Base-by-base conservation (phyloP, 2,797 vertebrate genomes). In the Pangasius mekongensis region DNA sequence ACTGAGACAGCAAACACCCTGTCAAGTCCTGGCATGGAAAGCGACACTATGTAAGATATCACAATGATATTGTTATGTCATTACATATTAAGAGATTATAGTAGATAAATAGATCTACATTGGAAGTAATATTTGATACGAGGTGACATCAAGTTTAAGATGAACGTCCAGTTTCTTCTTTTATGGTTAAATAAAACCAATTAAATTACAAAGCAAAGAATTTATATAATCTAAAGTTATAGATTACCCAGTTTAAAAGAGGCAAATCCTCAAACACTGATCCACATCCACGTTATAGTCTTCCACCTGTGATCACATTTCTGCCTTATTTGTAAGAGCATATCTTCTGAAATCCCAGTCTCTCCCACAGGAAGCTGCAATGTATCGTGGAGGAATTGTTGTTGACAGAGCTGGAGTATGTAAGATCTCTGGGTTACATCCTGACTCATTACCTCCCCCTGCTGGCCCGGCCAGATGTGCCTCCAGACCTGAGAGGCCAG, bases 301-400 rank as follows among this genome's bases (percentile, higher is more conserved):
- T 13, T 60, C 36, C 22, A 39, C 10, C 36, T 82, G 56, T 27
- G 11, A 9, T 39, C 56, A 62, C 13, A 62, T 62, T 82, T 62
- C 24, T 43, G 6, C 33, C 33, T 62, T n/a, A 82, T 43, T 62
- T 82, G 33, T 14, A 39, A 62, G 33, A 43, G 13, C 10, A 82
- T 39, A 62, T 82, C 54, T 60, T n/a, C 56, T 81, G 11, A 81
- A 80, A 56, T 36, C 5, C 0, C 54, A 77, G 36, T 81, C 73
- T 89, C 60, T 85, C 52, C 33, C 2, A 5, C 91, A 97, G 96
- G 93, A 95, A 95, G 91, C 93, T 96, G 90, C 95, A 95, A 91
- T 94, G 94, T 0, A 94, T 96, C 86, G 93, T 96, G 95, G 95
- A 97, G 92, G 97, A 97, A 94, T 93, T 97, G 91, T 88, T 97